Evolutionary conservation across 2,888 invertebrate genomes (phyloP), one percentile per base, ranked within the genome.

Genomic region (Copidosoma aretas): DNA sequence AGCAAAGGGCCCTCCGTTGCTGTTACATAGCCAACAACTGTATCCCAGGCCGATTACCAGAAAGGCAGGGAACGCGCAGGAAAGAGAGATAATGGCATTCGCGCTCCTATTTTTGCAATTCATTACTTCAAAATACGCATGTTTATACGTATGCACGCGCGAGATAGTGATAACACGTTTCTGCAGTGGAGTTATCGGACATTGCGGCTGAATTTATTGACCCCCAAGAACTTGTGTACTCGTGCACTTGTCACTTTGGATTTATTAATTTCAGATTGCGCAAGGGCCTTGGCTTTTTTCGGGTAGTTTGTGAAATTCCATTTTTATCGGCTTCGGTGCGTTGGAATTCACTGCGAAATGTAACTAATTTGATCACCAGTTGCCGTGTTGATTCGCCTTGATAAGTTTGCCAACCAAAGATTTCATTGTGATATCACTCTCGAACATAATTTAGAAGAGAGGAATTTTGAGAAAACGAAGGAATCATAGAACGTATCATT

Each of bases 111-210:
- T 46, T 8, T 46, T 14, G 43, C 43, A 12, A 32, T 5, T 3
- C 32, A 5, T 32, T 32, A 32, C 8, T 32, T 32, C 4, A 32
- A 32, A 32, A 5, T 32, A 32, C 32, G 32, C 32, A 32, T 32
- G 32, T 32, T 32, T 8, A 32, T 32, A 8, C 8, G 8, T 32
- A 32, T 32, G 12, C 43, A 46, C 17, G 15, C 12, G 43, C 43
- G 43, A 14, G 59, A 59, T 59, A 49, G 25, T 22, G 43, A 17
- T 59, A 59, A 59, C 59, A 49, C 49, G 24, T 59, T 59, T 46
- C 43, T 46, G 43, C 43, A 46, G 14, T 24, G 8, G 10, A 10
- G 46, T 24, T 59, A 59, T 59, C 59, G 46, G 24, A 19, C 14
- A 17, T 19, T 17, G 25, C 24, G 25, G 19, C n/a, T 17, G 25